phyloP scores from a whole-genome alignment of 2,888 invertebrate species.

The Cheilosia vernalis region DNA sequence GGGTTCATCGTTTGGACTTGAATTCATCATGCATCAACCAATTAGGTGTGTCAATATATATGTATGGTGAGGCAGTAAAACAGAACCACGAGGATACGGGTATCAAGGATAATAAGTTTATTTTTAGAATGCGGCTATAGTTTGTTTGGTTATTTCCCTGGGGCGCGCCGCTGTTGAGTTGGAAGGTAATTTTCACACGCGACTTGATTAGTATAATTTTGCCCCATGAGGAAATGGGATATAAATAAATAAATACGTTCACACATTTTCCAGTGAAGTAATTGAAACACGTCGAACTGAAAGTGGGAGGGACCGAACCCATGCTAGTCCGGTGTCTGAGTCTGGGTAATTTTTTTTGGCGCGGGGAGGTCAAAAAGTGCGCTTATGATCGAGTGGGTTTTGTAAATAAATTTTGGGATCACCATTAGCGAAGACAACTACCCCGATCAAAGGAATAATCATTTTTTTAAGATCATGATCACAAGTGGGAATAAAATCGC shows the following conservation, averaged over 20 bases:
- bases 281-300: background rate
- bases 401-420: too few relatives aligned
- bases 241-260: conserved; percentile 29
- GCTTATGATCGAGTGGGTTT: too few relatives aligned
- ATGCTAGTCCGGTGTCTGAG: too few relatives aligned
- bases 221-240: conserved; percentile 5
- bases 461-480: too few relatives aligned
- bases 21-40: conserved; percentile 46
- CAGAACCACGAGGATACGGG: conserved; percentile 24
- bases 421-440: too few relatives aligned
- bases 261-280: background rate
- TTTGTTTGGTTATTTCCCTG: conserved; percentile 19
- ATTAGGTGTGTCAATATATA: conserved; percentile 58
- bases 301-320: background rate
- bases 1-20: conserved; percentile 26
- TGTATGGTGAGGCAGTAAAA: conserved; percentile 30
- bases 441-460: too few relatives aligned
- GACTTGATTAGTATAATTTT: conserved; percentile 39
- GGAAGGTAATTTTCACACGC: conserved; percentile 52
- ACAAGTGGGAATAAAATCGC: too few relatives aligned
- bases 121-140: conserved; percentile 48
- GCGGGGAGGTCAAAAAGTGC: too few relatives aligned
- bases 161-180: conserved; percentile 28
- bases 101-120: conserved; percentile 59
- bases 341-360: too few relatives aligned